Base-by-base conservation (phyloP, 2,888 invertebrate species). In the Protophormia terraenovae region DNA sequence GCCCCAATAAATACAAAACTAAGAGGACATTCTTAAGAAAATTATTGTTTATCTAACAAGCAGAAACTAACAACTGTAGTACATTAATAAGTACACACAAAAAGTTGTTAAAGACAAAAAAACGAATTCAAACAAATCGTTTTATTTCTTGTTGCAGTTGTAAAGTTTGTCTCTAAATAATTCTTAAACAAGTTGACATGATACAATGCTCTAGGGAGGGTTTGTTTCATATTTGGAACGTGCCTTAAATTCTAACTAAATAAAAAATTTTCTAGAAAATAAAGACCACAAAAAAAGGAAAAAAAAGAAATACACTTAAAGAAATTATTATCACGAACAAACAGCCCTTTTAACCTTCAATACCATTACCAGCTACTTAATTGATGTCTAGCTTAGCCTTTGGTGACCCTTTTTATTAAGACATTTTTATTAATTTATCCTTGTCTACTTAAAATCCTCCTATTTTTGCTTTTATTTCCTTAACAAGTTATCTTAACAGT, bases 131-230 rank as follows among this genome's bases (percentile, higher is more conserved):
- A 35, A 35, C 35, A 35, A 35, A 35, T 53, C 12, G 55, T 55
- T 10, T 2, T 27, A 7, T 7, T 50, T 24, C 10, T 16, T 50
- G 24, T 8, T 10, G 50, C 10, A 22, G 50, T 14, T 6, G 19
- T 32, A 1, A 19, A 29, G 24, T 45, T 29, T n/a, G n/a, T n/a
- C n/a, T n/a, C n/a, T n/a, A n/a, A n/a, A 58, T 72, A 72, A 72
- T 64, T 73, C 72, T 60, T 60, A 3, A 19, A 32, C 64, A 76
- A 64, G 62, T 29, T 76, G 75, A 64, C 60, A 53, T 45, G 50
- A 27, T 50, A 67, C 16, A 19, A 53, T 16, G 53, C 38, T 53
- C 10, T 29, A 14, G 75, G 75, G 75, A n/a, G n/a, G 29, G 38
- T 64, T 22, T 41, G n/a, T 55, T 27, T n/a, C 53, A 12, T 50